Evolutionary conservation across 2,888 invertebrate species (phyloP), one percentile per base, ranked within the genome.

Genomic region (Campaea margaritaria): DNA sequence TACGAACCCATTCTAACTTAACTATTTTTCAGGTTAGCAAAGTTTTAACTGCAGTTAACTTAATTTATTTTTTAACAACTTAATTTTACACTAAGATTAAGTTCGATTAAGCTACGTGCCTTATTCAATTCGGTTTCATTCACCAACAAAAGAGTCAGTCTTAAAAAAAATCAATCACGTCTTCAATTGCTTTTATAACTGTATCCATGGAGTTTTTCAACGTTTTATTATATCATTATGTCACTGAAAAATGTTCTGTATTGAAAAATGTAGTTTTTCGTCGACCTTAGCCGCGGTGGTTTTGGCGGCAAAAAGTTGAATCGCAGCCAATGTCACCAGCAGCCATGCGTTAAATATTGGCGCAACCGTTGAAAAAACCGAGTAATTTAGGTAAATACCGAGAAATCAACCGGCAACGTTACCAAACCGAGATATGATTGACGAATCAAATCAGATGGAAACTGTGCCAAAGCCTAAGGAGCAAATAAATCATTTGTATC

Each of bases 331-430:
- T 92, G 91, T 87, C 92, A 88, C 77, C 70, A 66, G 68, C 87
- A 79, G 69, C 85, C 87, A 88, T 85, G 90, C 91, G 91, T 89
- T 82, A 87, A 85, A 77, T 76, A 82, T 85, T 91, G 86, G 78
- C 84, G 86, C 88, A 91, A 89, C 85, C 79, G 73, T 72, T 65
- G 73, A 81, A 87, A 91, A 90, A 91, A 85, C 79, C 87, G 82
- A 85, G 80, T 88, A 90, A 91, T 91, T 85, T 89, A 70, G 83
- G 85, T 90, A 91, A 91, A 90, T 83, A 87, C 86, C 91, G 89
- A 84, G 89, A 91, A 91, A 91, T 90, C 92, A 83, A 78, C 67
- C 78, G 68, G 73, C 77, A 80, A 82, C 78, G 75, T 89, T 89
- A 83, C 89, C 79, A 87, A 83, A 89, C 76, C 49, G 60, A 75